Evolutionary conservation across 64 coral and sea anemone genomes (phyloP).

Genomic region (Porites australiensis): DNA sequence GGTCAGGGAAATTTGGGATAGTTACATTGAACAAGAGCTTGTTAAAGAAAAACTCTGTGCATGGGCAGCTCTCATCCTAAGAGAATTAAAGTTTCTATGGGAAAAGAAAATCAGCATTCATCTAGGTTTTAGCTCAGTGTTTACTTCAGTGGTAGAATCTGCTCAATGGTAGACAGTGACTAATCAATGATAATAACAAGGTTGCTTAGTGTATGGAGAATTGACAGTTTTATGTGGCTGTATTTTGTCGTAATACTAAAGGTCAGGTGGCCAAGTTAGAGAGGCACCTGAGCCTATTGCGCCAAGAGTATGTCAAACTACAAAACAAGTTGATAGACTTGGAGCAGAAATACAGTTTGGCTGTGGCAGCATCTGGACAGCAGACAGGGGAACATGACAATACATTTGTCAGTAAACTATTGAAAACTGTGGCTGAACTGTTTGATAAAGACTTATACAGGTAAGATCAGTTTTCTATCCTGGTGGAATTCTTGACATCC

Average conservation of each 20-base stretch:
- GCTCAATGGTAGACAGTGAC: no score
- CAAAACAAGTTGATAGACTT: slow-evolving; percentile 94
- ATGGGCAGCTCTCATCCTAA: no score
- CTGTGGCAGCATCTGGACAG: slow-evolving; percentile 78
- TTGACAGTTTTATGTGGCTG: neutral
- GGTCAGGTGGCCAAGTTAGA: slow-evolving; percentile 92
- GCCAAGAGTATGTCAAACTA: slow-evolving; percentile 98
- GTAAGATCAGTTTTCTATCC: slow-evolving; percentile 9
- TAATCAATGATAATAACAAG: no score
- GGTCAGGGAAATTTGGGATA: no score
- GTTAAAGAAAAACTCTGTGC: no score
- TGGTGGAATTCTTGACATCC: no score
- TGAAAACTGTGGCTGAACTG: slow-evolving; percentile 96
- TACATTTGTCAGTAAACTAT: slow-evolving; percentile 90
- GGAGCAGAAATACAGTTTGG: slow-evolving; percentile 94
- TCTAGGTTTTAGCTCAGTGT: no score
- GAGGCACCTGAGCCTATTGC: slow-evolving; percentile 80
- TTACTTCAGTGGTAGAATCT: no score
- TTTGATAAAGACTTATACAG: slow-evolving; percentile 99
- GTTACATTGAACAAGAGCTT: no score
- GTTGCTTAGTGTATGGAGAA: neutral
- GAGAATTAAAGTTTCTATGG: no score
- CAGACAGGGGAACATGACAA: slow-evolving; percentile 87
- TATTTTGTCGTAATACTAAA: neutral
- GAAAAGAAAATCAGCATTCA: no score